Evolutionary conservation across 2,888 invertebrate genomes (phyloP).

Genomic region (Pardosa pseudoannulata): DNA sequence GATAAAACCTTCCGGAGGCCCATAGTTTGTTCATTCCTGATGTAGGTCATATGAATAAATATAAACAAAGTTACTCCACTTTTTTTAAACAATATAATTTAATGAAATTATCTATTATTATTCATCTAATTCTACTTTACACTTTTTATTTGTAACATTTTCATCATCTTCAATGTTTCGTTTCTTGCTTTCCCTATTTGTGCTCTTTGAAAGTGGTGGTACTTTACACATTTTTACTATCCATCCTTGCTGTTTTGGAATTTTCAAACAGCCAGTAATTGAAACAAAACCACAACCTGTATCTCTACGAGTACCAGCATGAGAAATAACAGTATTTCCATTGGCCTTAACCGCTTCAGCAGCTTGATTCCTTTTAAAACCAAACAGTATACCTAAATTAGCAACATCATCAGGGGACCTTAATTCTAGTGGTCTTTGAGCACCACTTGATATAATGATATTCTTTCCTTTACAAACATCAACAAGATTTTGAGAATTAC

Average conservation of each 20-base stretch:
- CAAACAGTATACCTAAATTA: slow-evolving; percentile 49
- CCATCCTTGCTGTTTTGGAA: slow-evolving; percentile 58
- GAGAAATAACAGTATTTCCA: slow-evolving; percentile 35
- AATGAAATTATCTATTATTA: too few relatives aligned
- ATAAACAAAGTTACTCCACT: too few relatives aligned
- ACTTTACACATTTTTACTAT: slow-evolving; percentile 57
- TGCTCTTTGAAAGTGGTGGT: slow-evolving; percentile 17
- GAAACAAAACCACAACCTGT: slow-evolving; percentile 66
- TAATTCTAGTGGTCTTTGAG: slow-evolving; percentile 25
- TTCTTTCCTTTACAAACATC: slow-evolving; percentile 48
- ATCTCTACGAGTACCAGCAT: slow-evolving; percentile 48
- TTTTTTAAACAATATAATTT: too few relatives aligned
- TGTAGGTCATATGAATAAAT: too few relatives aligned
- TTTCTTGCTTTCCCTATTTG: neutral
- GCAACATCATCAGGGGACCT: slow-evolving; percentile 48
- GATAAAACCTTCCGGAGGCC: too few relatives aligned
- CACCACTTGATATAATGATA: slow-evolving; percentile 55
- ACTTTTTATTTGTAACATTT: neutral
- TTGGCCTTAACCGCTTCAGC: slow-evolving; percentile 28
- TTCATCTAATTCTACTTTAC: too few relatives aligned
- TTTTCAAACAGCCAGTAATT: slow-evolving; percentile 19
- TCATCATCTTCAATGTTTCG: neutral
- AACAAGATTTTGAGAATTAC: slow-evolving; percentile 39
- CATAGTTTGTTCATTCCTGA: too few relatives aligned
- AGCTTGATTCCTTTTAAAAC: slow-evolving; percentile 39